A percentile compares a stretch with the other conserved stretches of the same genome.
Conservation (phyloP, 1,140 invertebrate species). For the Drosophila suzukii region DNA sequence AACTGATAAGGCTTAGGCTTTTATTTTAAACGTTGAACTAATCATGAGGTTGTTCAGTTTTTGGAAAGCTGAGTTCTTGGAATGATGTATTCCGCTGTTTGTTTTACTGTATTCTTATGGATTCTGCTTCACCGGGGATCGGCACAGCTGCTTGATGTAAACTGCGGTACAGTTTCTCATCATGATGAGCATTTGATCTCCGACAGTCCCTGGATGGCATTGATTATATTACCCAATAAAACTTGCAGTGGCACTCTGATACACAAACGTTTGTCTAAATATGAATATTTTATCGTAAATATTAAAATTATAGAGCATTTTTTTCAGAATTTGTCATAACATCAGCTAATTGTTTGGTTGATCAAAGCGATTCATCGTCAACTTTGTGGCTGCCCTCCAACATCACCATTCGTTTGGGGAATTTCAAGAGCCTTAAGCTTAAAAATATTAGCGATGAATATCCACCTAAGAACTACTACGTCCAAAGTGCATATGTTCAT, state of each 20-base stretch:
- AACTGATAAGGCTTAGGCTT: background rate
- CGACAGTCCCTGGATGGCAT: conserved; percentile 5
- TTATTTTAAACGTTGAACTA: background rate
- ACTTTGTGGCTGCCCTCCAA: background rate
- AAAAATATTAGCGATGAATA: too few relatives aligned
- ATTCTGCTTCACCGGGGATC: background rate
- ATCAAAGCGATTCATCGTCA: background rate
- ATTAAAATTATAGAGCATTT: background rate
- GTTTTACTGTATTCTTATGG: background rate
- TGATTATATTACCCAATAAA: background rate
- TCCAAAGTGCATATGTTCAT: background rate
- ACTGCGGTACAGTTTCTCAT: background rate
- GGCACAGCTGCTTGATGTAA: background rate
- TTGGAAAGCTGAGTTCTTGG: background rate
- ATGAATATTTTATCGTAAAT: too few relatives aligned
- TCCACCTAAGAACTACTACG: background rate
- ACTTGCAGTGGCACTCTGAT: conserved; percentile 6
- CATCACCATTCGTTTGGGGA: conserved; percentile 5
- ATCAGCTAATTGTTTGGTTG: conserved; percentile 7
- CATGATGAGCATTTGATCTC: background rate
- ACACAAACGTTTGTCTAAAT: background rate
- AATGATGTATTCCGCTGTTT: background rate
- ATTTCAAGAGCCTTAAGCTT: background rate
- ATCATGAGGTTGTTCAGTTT: background rate
- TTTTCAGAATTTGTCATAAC: conserved; percentile 15